phyloP scores from a whole-genome alignment of 2,113 vertebrate species.

The Toxotes jaculatrix region DNA sequence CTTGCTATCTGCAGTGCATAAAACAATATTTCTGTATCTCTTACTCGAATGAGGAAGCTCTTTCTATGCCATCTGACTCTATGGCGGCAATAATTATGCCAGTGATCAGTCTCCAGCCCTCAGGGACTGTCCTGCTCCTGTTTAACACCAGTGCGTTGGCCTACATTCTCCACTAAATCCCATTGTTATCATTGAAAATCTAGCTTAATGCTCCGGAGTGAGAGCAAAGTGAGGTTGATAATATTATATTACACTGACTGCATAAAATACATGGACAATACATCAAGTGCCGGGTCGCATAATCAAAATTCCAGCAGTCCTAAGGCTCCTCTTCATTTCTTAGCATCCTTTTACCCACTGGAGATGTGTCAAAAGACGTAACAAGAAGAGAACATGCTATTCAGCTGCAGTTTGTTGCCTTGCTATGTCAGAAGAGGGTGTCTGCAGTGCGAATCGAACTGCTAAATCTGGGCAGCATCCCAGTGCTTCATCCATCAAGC shows the following conservation, averaged over 20 bases:
- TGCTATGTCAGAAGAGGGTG: background rate
- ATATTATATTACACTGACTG: slow-evolving; percentile 14
- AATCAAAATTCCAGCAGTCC: background rate
- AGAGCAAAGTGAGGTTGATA: slow-evolving; percentile 21
- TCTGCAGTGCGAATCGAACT: slow-evolving; percentile 22
- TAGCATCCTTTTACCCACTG: background rate
- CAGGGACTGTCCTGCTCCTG: slow-evolving; percentile 73
- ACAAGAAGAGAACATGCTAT: background rate
- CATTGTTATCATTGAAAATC: slow-evolving; percentile 59
- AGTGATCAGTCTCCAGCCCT: slow-evolving; percentile 70
- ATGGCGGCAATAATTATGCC: slow-evolving; percentile 69
- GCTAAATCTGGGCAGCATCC: slow-evolving; percentile 31
- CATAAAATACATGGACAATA: background rate
- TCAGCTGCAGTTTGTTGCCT: background rate
- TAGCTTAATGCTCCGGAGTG: slow-evolving; percentile 30
- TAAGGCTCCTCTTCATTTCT: background rate
- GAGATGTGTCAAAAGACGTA: background rate
- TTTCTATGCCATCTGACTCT: slow-evolving; percentile 49
- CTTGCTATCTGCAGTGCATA: background rate
- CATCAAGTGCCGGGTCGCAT: background rate
- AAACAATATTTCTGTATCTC: slow-evolving; percentile 4
- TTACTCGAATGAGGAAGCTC: slow-evolving; percentile 20
- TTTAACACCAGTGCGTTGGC: slow-evolving; percentile 75
- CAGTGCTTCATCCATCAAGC: slow-evolving; percentile 33
- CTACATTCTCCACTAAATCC: slow-evolving; percentile 73